Evolutionary conservation across 64 coral and sea anemone species (phyloP).

Genomic region (Cladopsammia gracilis): DNA sequence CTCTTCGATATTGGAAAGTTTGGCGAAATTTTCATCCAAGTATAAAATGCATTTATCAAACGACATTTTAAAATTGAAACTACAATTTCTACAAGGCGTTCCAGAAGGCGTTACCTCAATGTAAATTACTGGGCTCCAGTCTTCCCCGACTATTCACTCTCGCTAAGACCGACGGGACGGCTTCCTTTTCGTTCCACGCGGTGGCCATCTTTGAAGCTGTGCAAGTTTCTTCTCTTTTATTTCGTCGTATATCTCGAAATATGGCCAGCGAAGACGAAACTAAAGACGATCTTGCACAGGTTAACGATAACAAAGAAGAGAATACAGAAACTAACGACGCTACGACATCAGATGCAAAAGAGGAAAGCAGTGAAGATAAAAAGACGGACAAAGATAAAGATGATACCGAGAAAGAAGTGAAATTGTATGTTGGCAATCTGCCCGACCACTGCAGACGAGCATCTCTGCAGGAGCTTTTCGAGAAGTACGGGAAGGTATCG

Average conservation of each 20-base stretch:
- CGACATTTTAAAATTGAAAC: neutral
- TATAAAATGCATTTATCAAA: neutral
- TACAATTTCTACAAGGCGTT: neutral
- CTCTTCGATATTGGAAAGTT: neutral
- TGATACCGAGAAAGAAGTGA: conserved; percentile 71
- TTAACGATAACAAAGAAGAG: conserved; percentile 23
- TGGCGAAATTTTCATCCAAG: conserved; percentile 25
- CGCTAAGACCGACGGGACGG: neutral
- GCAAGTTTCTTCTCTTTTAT: neutral
- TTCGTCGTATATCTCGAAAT: neutral
- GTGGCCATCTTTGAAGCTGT: neutral
- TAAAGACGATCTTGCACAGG: conserved; percentile 3
- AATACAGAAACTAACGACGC: conserved; percentile 13
- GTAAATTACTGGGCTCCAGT: too few relatives aligned
- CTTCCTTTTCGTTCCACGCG: neutral
- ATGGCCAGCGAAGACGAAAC: conserved; percentile 46
- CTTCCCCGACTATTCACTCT: neutral
- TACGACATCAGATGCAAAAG: conserved; percentile 25
- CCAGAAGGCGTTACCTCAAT: neutral
- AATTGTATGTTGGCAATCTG: conserved; percentile 94
- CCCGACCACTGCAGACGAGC: conserved; percentile 84
- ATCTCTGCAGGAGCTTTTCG: conserved; percentile 79
- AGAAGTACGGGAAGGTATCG: conserved; percentile 89
- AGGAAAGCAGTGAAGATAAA: neutral
- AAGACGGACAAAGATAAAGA: conserved; percentile 31